Evolutionary conservation across 2,888 invertebrate species (phyloP), one percentile per base, ranked within the genome.

Genomic region (Pyrocoelia pectoralis): DNA sequence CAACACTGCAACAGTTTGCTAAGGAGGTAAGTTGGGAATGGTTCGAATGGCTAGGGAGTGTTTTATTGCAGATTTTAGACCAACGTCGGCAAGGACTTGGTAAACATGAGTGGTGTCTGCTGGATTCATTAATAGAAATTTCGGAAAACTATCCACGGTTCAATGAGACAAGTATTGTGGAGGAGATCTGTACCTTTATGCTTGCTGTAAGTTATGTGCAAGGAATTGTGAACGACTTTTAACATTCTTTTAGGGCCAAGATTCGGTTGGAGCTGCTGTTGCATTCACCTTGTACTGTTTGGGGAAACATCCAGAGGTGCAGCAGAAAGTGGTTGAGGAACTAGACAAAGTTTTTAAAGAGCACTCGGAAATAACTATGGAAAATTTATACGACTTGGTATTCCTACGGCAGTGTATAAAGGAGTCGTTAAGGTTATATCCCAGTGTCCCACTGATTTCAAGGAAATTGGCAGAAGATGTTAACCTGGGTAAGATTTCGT

Each of bases 321-420:
- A 86, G 78, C 81, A 77, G 1, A 79, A 80, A 28, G 83, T 85
- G 0, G 72, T 82, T 0, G 77, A 84, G 59, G 86, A 86, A 74
- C 73, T 84, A 55, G 79, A 82, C 10, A 74, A 77, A n/a, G 84
- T 85, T 65, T 83, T 85, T 57, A 80, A 78, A 5, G 40, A 81
- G 80, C 70, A 74, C 72, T 14, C 84, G 78, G 75, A 83, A 0
- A 83, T 84, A 0, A 84, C 82, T 2, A 83, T 86, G 77, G 84
- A 85, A 43, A 86, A 87, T 67, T 77, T 90, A n/a, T 77, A 86
- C 63, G 83, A 85, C 56, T 86, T 90, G 86, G 83, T 84, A 59
- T 90, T 89, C 72, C 81, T 90, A 66, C 90, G 90, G 68, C 86
- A 86, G 69, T 89, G 89, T 69, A 87, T 91, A 50, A 90, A 90